phyloP scores from a whole-genome alignment of 2,113 vertebrate species.

The Sceloporus undulatus region DNA sequence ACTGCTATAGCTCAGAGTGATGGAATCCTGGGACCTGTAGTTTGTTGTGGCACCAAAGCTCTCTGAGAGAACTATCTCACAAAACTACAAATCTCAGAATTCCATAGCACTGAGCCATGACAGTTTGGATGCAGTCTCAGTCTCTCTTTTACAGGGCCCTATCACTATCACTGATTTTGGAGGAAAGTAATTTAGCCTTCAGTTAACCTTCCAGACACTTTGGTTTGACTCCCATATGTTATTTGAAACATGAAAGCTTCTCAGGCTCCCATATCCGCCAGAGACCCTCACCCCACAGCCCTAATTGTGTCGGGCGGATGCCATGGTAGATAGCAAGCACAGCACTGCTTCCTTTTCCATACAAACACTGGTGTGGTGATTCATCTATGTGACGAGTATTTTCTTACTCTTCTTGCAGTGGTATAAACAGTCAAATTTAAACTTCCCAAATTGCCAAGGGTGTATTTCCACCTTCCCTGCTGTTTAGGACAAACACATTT shows the following conservation, averaged over 20 bases:
- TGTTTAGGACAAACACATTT: constrained; percentile 65
- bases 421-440: constrained; percentile 64
- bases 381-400: constrained; percentile 69
- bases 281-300: background rate
- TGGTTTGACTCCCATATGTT: background rate
- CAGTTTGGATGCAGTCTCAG: too few relatives aligned
- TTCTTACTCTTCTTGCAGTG: constrained; percentile 64
- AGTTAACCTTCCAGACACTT: background rate
- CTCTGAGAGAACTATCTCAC: too few relatives aligned
- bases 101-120: too few relatives aligned
- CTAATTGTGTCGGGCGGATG: constrained; percentile 8
- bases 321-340: constrained; percentile 55
- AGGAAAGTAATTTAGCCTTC: background rate
- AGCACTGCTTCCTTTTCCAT: constrained; percentile 70
- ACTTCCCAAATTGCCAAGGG: constrained; percentile 65
- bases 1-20: too few relatives aligned
- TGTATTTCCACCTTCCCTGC: constrained; percentile 67
- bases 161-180: background rate
- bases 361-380: constrained; percentile 59
- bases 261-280: constrained; percentile 30
- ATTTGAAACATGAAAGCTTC: constrained; percentile 51
- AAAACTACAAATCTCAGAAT: too few relatives aligned
- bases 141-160: too few relatives aligned
- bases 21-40: too few relatives aligned
- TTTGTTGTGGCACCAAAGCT: too few relatives aligned